Conservation (phyloP, 2,888 invertebrate genomes). For the Coleophora flavipennella region DNA sequence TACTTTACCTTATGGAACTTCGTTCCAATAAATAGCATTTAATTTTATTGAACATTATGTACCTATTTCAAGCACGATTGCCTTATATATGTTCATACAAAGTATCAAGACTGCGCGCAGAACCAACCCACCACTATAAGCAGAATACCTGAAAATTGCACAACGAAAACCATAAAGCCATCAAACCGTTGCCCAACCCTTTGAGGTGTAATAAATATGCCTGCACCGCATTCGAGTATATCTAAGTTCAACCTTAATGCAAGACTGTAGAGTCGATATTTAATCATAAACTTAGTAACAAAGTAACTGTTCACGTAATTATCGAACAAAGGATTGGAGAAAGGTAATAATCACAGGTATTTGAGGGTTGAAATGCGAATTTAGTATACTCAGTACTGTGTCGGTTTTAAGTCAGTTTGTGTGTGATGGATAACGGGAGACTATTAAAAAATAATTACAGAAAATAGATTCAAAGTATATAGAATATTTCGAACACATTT, state of each 20-base stretch:
- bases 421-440: too few relatives aligned
- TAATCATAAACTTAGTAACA: neutral
- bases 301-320: constrained; percentile 55
- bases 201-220: constrained; percentile 62
- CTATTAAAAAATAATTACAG: too few relatives aligned
- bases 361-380: constrained; percentile 32
- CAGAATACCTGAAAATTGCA: constrained; percentile 63
- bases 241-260: constrained; percentile 20
- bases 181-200: constrained; percentile 59
- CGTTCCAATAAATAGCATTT: too few relatives aligned
- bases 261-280: constrained; percentile 15
- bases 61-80: too few relatives aligned
- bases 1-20: too few relatives aligned
- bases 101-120: constrained; percentile 18
- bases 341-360: constrained; percentile 58
- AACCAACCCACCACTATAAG: constrained; percentile 17
- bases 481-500: too few relatives aligned
- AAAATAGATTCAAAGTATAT: too few relatives aligned
- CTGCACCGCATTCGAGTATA: constrained; percentile 4
- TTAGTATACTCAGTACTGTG: constrained; percentile 33
- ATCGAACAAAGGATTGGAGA: constrained; percentile 43
- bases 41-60: too few relatives aligned
- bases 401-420: constrained; percentile 31
- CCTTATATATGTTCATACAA: too few relatives aligned
- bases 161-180: constrained; percentile 64